phyloP scores from a whole-genome alignment of 2,888 invertebrate genomes.

The Agrochola circellaris region DNA sequence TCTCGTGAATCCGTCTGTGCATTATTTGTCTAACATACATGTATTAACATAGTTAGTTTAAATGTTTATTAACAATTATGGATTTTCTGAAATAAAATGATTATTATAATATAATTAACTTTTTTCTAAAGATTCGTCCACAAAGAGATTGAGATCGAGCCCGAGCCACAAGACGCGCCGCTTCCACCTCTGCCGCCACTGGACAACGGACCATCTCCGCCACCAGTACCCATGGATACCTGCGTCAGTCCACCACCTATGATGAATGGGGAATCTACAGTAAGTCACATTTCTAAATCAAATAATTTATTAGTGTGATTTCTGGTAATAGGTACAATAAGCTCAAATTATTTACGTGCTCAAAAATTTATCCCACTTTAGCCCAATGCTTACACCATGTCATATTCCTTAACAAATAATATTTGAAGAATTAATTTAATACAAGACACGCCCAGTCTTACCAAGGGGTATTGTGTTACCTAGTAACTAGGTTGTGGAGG shows the following conservation, averaged over 20 bases:
- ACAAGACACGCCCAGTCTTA: too few species aligned
- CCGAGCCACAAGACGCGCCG: slow-evolving; percentile 75
- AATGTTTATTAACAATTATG: too few species aligned
- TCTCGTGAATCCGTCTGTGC: too few species aligned
- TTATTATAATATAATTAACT: too few species aligned
- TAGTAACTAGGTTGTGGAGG: too few species aligned
- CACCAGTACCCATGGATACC: slow-evolving; percentile 83
- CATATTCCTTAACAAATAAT: neutral
- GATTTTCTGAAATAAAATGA: too few species aligned
- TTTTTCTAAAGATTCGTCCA: slow-evolving; percentile 37
- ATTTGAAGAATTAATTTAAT: neutral
- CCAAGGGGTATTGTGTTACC: too few species aligned
- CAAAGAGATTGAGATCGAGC: slow-evolving; percentile 73
- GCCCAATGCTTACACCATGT: neutral
- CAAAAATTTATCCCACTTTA: neutral
- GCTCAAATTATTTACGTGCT: neutral
- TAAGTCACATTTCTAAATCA: slow-evolving; percentile 68
- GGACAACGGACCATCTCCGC: slow-evolving; percentile 70
- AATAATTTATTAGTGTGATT: neutral
- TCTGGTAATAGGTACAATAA: neutral
- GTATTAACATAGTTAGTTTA: too few species aligned
- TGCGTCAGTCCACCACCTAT: slow-evolving; percentile 85
- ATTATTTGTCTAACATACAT: too few species aligned
- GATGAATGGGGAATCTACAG: slow-evolving; percentile 83
- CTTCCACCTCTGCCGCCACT: slow-evolving; percentile 76